These are phyloP conservation scores for Leptopilina drosophilae DNA, from an alignment of 2,888 invertebrate species.

Conservation along the genomic window DNA sequence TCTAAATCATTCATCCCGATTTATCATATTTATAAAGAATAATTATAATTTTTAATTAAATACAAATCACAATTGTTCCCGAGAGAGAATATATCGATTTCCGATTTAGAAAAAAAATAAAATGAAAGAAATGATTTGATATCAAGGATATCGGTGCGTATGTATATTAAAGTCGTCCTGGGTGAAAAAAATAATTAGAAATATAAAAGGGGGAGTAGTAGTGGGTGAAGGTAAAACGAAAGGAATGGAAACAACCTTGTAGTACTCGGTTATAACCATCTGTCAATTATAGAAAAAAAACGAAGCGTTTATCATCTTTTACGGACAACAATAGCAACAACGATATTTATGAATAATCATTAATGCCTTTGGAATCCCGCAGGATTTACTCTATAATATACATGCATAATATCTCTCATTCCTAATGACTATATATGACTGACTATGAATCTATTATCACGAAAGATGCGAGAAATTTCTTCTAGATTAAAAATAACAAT, in stretches of 20 bases:
- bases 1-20: too few relatives aligned
- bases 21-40: too few relatives aligned
- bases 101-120: too few relatives aligned
- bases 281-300: conserved; percentile 19
- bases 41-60: too few relatives aligned
- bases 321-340: background rate
- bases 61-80: too few relatives aligned
- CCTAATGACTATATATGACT: too few relatives aligned
- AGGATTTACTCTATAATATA: background rate
- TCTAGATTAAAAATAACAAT: too few relatives aligned
- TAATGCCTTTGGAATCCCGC: background rate
- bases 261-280: conserved; percentile 2
- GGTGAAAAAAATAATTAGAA: conserved; percentile 20
- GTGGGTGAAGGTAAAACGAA: conserved; percentile 37
- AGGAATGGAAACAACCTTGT: conserved; percentile 35
- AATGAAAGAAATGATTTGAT: background rate
- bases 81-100: background rate
- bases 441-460: too few relatives aligned
- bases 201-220: conserved; percentile 18
- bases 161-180: background rate
- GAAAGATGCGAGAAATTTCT: too few relatives aligned
- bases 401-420: background rate
- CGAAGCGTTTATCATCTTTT: conserved; percentile 20
- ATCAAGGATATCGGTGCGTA: background rate
- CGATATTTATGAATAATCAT: background rate